Conservation (phyloP, 2,113 vertebrate genomes). For the Ictalurus punctatus region DNA sequence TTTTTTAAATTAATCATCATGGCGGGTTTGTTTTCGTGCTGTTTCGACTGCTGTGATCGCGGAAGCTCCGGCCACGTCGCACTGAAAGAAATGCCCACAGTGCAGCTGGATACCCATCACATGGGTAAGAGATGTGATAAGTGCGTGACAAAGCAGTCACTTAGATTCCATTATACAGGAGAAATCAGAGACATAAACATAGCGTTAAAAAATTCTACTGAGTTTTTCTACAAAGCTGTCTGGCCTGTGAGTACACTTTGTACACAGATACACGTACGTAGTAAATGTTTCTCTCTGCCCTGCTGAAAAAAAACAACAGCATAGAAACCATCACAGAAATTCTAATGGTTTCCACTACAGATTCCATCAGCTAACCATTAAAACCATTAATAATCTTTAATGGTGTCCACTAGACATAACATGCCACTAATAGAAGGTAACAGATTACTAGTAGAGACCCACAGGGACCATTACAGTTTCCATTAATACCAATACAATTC, state of each 20-base stretch:
- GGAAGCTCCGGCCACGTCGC: slow-evolving; percentile 85
- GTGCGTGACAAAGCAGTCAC: background rate
- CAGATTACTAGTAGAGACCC: too few relatives aligned
- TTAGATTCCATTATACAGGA: background rate
- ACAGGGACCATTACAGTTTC: too few relatives aligned
- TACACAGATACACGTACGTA: too few relatives aligned
- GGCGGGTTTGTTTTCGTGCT: slow-evolving; percentile 84
- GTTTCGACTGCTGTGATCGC: slow-evolving; percentile 85
- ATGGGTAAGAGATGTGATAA: slow-evolving; percentile 80
- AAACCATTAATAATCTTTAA: too few relatives aligned
- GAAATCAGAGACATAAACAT: background rate
- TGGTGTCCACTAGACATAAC: too few relatives aligned
- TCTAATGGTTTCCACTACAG: too few relatives aligned
- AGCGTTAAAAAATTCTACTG: background rate
- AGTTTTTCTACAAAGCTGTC: background rate
- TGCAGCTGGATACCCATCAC: slow-evolving; percentile 91
- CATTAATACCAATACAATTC: too few relatives aligned
- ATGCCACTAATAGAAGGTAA: too few relatives aligned
- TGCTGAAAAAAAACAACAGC: too few relatives aligned
- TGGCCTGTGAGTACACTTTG: background rate
- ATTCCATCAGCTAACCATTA: too few relatives aligned
- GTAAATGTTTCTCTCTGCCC: background rate
- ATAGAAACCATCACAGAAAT: too few relatives aligned
- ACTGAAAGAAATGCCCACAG: slow-evolving; percentile 95
- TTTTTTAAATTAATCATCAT: slow-evolving; percentile 62